phyloP scores from a whole-genome alignment of 2,113 vertebrate genomes.

The Ctenodactylus gundi region DNA sequence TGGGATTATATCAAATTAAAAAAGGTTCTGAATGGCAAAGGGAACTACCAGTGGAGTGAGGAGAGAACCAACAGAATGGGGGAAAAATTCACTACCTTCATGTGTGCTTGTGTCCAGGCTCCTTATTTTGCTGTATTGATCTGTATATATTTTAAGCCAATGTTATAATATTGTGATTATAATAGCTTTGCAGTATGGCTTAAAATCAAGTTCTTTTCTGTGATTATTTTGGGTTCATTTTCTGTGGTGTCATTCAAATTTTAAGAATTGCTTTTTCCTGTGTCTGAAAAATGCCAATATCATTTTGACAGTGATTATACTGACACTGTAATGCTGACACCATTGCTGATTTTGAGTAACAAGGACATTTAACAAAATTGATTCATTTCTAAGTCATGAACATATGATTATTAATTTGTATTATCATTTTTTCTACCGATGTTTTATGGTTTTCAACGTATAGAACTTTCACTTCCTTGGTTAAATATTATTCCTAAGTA shows the following conservation, averaged over 20 bases:
- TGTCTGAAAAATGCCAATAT: background rate
- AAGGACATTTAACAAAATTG: background rate
- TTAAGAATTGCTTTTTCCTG: background rate
- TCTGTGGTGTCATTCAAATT: background rate
- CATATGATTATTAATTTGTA: background rate
- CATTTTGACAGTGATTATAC: background rate
- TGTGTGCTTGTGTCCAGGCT: background rate
- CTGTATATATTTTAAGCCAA: background rate
- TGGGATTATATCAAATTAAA: no score
- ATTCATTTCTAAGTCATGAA: background rate
- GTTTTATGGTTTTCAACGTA: background rate
- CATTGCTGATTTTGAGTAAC: background rate
- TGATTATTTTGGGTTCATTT: background rate
- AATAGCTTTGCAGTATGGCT: background rate
- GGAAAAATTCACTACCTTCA: no score
- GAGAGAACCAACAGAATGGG: no score
- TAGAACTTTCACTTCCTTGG: background rate
- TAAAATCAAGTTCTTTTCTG: background rate
- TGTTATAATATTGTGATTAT: background rate
- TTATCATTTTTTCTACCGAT: background rate
- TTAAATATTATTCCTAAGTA: background rate
- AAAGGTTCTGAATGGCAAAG: no score
- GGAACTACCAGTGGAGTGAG: no score
- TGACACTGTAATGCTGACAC: background rate
- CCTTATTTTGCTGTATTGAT: background rate